A percentile compares a stretch with the other conserved stretches of the same genome.
Conservation (phyloP, 2,797 vertebrate genomes). For the Alca torda region DNA sequence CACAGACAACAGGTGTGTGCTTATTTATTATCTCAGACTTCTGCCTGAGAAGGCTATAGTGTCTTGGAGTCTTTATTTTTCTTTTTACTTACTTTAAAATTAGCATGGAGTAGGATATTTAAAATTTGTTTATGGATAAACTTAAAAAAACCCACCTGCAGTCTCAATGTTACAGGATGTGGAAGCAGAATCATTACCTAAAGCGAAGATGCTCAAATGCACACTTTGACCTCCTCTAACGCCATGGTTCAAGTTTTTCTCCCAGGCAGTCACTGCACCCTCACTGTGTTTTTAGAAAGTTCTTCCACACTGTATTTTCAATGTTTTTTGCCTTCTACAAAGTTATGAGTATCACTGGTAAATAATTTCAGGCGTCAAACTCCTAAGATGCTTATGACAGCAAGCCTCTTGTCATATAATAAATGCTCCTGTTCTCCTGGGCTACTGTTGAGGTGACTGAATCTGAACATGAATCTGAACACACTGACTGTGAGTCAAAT, state of each 20-base stretch:
- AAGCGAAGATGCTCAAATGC: background rate
- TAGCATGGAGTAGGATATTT: background rate
- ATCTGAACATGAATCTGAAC: background rate
- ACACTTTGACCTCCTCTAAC: background rate
- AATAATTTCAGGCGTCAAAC: background rate
- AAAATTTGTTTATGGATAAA: background rate
- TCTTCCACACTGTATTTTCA: background rate
- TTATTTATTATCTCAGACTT: background rate
- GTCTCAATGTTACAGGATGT: background rate
- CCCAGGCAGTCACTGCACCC: background rate
- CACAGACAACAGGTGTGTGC: background rate
- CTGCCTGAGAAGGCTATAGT: background rate
- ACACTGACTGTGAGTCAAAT: background rate
- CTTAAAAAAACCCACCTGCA: background rate
- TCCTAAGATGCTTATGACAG: background rate
- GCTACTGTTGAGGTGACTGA: background rate
- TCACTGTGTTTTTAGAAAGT: background rate
- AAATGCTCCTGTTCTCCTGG: background rate
- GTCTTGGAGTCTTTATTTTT: background rate
- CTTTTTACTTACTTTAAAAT: background rate
- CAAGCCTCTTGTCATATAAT: background rate
- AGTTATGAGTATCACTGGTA: background rate
- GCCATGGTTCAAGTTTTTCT: background rate
- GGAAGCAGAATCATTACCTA: background rate
- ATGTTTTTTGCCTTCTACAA: background rate